Conservation (phyloP, 2,888 invertebrate species). For the Cerastoderma edule region DNA sequence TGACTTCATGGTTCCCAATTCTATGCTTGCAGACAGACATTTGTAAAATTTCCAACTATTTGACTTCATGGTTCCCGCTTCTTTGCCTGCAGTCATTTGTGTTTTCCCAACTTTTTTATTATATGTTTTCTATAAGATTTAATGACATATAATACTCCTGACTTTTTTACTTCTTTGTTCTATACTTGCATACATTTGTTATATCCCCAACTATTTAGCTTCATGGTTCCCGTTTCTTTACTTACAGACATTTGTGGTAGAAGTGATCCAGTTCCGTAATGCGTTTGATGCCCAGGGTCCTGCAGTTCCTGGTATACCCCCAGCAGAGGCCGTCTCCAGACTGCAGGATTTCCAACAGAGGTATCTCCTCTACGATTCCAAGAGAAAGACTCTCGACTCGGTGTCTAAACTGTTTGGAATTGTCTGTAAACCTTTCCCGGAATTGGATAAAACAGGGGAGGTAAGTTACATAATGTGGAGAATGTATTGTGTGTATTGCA, state of each 20-base stretch:
- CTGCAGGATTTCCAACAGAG: constrained; percentile 82
- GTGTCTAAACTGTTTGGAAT: constrained; percentile 84
- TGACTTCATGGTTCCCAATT: too few species aligned
- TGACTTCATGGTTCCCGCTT: too few species aligned
- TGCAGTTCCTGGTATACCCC: constrained; percentile 81
- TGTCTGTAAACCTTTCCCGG: constrained; percentile 82
- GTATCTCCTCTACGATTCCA: constrained; percentile 80
- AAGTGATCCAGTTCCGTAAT: constrained; percentile 84
- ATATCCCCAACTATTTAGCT: too few species aligned
- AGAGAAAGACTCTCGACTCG: constrained; percentile 83
- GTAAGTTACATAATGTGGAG: constrained; percentile 59
- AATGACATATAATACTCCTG: too few species aligned
- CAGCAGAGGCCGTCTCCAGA: constrained; percentile 81
- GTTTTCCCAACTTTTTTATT: too few species aligned
- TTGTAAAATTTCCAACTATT: too few species aligned
- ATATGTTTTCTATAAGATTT: too few species aligned
- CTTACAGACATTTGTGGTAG: constrained; percentile 83
- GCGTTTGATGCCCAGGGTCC: constrained; percentile 84
- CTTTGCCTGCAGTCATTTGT: too few species aligned
- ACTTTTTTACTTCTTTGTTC: too few species aligned
- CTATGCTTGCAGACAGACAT: too few species aligned
- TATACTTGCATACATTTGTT: too few species aligned
- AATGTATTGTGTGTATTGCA: too few species aligned
- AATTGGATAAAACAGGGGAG: constrained; percentile 84
- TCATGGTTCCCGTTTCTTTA: not conserved